Base-by-base conservation (phyloP, 2,113 vertebrate genomes). In the Lophura nycthemera region DNA sequence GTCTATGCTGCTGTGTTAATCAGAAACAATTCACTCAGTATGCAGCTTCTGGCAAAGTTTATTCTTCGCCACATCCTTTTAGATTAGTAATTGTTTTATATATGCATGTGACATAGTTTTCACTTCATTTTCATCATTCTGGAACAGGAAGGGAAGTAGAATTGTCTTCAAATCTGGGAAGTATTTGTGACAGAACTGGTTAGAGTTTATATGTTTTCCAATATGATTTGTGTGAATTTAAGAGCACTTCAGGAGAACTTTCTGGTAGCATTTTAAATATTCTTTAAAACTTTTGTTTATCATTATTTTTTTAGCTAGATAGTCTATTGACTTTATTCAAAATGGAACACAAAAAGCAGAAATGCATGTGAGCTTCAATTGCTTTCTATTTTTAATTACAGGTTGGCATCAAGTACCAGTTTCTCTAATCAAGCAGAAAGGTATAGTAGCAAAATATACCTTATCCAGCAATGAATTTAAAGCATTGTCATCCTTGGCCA, bases 381-480 rank as follows among this genome's bases (percentile, higher is more conserved):
- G 13, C 52, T 38, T 64, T 94, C n/a, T 50, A 92, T 84, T 6
- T 96, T 96, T 94, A 94, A 57, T 83, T 94, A 36, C 90, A 99
- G 99, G 97, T 97, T 99, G 98, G 99, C 99, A 61, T 99, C 99
- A 63, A 99, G 99, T 95, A 98, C 98, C 52, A 99, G 98, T 97
- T 99, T 99, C 96, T 99, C 99, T 66, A 99, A 98, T 97, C 99
- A 99, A 97, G 99, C 99, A 78, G 99, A 99, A 98, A 99, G 99
- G 99, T 99, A 98, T 65, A 93, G 91, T 88, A 92, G 36, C 83
- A 88, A 89, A 83, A 14, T 21, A 80, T 73, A 38, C 36, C 5
- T 45, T 91, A 42, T 20, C 6, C 59, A 83, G 30, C 45, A 59
- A 42, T 66, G 18, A n/a, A 22, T 81, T 21, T 63, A 76, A 84